These are phyloP conservation scores for Poecilia gillii DNA, from an alignment of 2,797 vertebrate species.

Conservation along the genomic window DNA sequence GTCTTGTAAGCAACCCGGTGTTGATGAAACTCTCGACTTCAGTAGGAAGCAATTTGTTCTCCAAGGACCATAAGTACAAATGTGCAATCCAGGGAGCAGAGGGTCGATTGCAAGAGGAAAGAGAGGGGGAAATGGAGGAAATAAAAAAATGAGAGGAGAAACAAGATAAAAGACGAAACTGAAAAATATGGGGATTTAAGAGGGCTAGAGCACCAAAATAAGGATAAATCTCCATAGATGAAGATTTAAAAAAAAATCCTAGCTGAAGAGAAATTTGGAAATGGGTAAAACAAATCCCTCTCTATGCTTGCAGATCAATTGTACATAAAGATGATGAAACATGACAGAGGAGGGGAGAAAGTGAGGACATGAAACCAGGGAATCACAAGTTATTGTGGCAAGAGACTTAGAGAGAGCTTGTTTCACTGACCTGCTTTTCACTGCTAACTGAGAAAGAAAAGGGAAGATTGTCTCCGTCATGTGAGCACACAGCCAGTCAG, in stretches of 20 bases:
- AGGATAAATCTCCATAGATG: background rate
- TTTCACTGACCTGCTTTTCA: conserved; percentile 72
- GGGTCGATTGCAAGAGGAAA: background rate
- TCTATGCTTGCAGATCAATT: background rate
- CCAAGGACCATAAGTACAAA: conserved; percentile 20
- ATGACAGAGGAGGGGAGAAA: conserved; percentile 14
- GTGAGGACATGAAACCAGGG: conserved; percentile 49
- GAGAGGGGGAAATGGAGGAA: background rate
- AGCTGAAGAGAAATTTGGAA: too few species aligned
- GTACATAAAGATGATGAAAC: conserved; percentile 26
- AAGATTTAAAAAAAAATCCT: background rate
- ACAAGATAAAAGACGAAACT: background rate
- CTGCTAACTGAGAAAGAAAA: conserved; percentile 50
- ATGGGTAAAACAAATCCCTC: background rate
- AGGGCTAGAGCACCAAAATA: background rate
- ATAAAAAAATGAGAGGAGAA: background rate
- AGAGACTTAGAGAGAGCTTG: conserved; percentile 40
- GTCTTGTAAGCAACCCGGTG: background rate
- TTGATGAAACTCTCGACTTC: conserved; percentile 18
- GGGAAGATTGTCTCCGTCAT: conserved; percentile 36
- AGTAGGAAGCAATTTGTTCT: conserved; percentile 8
- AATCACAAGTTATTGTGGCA: conserved; percentile 54
- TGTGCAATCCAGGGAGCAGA: conserved; percentile 20
- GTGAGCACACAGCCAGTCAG: conserved; percentile 54
- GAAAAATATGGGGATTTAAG: background rate